phyloP scores from a whole-genome alignment of 2,888 invertebrate genomes.

The Pocota personata region DNA sequence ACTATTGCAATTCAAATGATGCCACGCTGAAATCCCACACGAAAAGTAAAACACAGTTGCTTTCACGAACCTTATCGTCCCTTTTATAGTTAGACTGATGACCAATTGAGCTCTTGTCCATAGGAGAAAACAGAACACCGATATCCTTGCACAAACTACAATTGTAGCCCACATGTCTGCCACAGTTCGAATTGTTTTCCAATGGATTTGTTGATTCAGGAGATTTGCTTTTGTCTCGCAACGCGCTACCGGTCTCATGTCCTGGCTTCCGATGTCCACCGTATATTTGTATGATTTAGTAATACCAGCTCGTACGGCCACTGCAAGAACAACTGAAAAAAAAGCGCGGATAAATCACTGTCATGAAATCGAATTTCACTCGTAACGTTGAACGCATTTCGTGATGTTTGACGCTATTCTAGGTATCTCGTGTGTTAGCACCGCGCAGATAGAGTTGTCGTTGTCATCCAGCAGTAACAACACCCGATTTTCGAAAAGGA shows the following conservation, averaged over 20 bases:
- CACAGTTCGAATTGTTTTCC: constrained; percentile 26
- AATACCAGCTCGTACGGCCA: neutral
- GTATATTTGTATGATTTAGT: constrained; percentile 28
- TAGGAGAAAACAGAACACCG: neutral
- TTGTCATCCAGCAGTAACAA: neutral
- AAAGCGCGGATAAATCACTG: constrained; percentile 56
- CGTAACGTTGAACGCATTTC: constrained; percentile 39
- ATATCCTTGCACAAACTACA: neutral
- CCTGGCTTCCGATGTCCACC: neutral
- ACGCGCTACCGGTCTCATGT: neutral
- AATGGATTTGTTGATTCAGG: constrained; percentile 46
- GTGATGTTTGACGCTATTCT: constrained; percentile 37
- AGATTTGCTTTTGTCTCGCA: constrained; percentile 11
- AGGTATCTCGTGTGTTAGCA: neutral
- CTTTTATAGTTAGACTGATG: constrained; percentile 41
- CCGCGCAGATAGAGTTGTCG: constrained; percentile 15
- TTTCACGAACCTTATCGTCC: constrained; percentile 18
- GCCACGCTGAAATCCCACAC: neutral
- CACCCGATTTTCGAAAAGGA: neutral
- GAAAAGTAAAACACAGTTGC: neutral
- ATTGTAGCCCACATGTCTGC: neutral
- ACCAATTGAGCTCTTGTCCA: constrained; percentile 17
- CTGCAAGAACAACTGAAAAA: neutral
- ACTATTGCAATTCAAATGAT: neutral
- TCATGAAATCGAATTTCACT: constrained; percentile 47